A percentile compares a stretch with the other conserved stretches of the same genome.
Evolutionary conservation across 2,888 invertebrate species (phyloP).

Genomic region (Plemyria rubiginata): DNA sequence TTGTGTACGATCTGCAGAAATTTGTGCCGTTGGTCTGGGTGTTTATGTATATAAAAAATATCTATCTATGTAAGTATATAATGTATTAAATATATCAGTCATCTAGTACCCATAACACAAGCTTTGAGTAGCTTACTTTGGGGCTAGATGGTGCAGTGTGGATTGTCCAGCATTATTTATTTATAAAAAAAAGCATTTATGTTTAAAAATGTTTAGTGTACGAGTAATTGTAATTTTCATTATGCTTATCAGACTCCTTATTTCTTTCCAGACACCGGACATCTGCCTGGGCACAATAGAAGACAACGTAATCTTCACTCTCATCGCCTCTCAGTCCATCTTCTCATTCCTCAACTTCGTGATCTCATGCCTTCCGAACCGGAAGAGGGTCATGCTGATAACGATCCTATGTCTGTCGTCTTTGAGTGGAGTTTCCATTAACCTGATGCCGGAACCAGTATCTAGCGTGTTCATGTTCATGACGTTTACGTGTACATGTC

Average conservation of each 20-base stretch:
- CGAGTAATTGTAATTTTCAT: background rate
- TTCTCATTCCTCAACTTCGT: slow-evolving; percentile 86
- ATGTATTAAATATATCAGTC: too few relatives aligned
- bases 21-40: too few relatives aligned
- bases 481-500: slow-evolving; percentile 72
- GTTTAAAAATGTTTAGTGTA: too few relatives aligned
- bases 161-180: too few relatives aligned
- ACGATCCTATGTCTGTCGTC: slow-evolving; percentile 80
- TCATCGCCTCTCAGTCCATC: slow-evolving; percentile 86
- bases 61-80: too few relatives aligned
- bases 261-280: slow-evolving; percentile 60
- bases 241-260: background rate
- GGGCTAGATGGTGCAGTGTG: too few relatives aligned
- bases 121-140: too few relatives aligned
- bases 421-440: slow-evolving; percentile 75
- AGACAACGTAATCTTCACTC: slow-evolving; percentile 85
- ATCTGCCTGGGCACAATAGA: slow-evolving; percentile 83
- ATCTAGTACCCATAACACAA: too few relatives aligned
- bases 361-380: slow-evolving; percentile 80
- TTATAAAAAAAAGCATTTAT: too few relatives aligned
- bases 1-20: too few relatives aligned
- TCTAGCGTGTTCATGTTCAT: slow-evolving; percentile 74
- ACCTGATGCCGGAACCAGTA: slow-evolving; percentile 70
- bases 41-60: too few relatives aligned
- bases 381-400: slow-evolving; percentile 81